Percentiles rank a stretch among this genome's conserved stretches.
Conservation (phyloP, 2,113 vertebrate species). For the Chaetops frenatus region DNA sequence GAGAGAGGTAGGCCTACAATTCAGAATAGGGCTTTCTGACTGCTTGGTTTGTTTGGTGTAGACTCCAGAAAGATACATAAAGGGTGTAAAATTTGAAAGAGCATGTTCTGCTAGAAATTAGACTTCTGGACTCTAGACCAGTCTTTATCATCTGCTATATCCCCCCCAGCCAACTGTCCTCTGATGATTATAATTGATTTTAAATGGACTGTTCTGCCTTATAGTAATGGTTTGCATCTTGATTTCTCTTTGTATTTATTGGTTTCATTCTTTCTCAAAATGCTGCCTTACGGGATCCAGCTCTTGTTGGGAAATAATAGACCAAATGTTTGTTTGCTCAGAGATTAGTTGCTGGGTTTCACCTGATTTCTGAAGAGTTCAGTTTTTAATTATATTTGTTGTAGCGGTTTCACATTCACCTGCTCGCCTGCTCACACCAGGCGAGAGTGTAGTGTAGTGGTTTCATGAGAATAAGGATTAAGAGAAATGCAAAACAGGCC, state of each 20-base stretch:
- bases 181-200: neutral
- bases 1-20: neutral
- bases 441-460: too few species aligned
- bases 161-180: neutral
- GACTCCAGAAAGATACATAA: neutral
- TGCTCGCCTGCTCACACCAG: too few species aligned
- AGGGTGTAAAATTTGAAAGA: neutral
- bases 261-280: neutral
- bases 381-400: neutral
- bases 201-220: neutral
- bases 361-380: neutral
- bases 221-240: neutral
- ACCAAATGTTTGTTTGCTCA: neutral
- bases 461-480: too few species aligned
- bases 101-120: neutral
- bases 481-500: too few species aligned
- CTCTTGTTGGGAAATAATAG: neutral
- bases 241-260: neutral
- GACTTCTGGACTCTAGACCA: neutral
- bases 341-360: neutral
- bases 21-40: neutral
- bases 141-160: neutral
- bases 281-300: neutral
- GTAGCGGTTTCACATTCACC: too few species aligned
- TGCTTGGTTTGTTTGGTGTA: neutral